phyloP scores from a whole-genome alignment of 2,113 vertebrate species.

The Peromyscus leucopus region DNA sequence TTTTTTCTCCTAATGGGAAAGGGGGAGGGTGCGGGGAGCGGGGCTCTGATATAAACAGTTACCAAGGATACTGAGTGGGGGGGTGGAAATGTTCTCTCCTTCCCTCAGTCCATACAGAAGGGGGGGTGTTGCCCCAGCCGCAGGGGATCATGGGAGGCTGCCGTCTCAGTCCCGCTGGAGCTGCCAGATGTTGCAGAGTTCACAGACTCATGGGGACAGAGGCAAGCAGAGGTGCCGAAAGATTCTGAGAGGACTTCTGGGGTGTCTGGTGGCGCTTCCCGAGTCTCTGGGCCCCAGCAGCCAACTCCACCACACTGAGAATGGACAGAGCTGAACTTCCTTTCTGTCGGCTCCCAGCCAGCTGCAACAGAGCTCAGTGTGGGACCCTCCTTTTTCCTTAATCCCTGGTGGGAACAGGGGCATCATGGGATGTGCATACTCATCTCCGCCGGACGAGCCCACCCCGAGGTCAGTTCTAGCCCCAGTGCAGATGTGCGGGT shows the following conservation, averaged over 20 bases:
- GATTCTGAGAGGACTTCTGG: constrained; percentile 21
- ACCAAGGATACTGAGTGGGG: constrained; percentile 89
- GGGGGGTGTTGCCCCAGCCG: constrained; percentile 80
- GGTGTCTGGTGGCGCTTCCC: neutral
- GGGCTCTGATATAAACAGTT: constrained; percentile 90
- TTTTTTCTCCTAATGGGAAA: constrained; percentile 56
- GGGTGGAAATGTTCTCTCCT: constrained; percentile 81
- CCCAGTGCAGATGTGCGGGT: neutral
- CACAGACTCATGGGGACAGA: constrained; percentile 75
- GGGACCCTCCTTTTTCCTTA: constrained; percentile 77
- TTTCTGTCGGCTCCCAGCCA: constrained; percentile 13
- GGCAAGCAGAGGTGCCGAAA: constrained; percentile 59
- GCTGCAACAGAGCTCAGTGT: neutral
- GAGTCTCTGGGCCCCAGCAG: neutral
- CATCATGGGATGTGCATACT: constrained; percentile 94
- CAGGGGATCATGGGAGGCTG: constrained; percentile 88
- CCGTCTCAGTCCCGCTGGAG: constrained; percentile 84
- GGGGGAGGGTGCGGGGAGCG: constrained; percentile 67
- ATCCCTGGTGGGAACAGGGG: constrained; percentile 55
- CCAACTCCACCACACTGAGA: constrained; percentile 26
- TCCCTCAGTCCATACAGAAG: constrained; percentile 85
- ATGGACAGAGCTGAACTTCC: constrained; percentile 58
- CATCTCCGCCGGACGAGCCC: constrained; percentile 89
- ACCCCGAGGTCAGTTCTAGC: constrained; percentile 90
- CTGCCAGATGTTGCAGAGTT: constrained; percentile 91